Evolutionary conservation across 1,140 invertebrate genomes (phyloP).

Genomic region (Drosophila melanica): DNA sequence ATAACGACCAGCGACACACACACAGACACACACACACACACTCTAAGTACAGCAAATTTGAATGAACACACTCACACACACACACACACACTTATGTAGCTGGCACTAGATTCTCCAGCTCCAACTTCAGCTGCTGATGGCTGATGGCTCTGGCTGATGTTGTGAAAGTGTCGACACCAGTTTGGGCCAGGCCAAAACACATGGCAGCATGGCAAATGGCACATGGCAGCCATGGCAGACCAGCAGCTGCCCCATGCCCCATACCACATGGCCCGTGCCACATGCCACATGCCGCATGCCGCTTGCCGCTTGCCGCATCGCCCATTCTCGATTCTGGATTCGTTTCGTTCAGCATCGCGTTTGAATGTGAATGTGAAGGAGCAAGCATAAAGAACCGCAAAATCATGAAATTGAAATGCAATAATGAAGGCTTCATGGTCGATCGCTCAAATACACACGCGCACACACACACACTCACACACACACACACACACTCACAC

Average conservation of each 20-base stretch:
- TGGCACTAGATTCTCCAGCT: background rate
- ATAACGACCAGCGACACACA: constrained; percentile 70
- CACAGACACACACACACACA: constrained; percentile 19
- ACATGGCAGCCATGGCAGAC: constrained; percentile 34
- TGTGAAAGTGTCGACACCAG: constrained; percentile 78
- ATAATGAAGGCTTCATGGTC: constrained; percentile 82
- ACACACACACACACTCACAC: constrained; percentile 3
- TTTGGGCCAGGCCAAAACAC: constrained; percentile 69
- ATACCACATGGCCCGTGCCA: constrained; percentile 16
- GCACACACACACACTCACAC: constrained; percentile 21
- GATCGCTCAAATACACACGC: constrained; percentile 71
- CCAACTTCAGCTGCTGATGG: constrained; percentile 13
- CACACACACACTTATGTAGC: background rate
- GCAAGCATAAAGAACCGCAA: constrained; percentile 79
- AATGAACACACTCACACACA: constrained; percentile 43
- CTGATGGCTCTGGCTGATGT: constrained; percentile 45
- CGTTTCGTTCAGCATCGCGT: constrained; percentile 13
- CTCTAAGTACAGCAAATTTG: constrained; percentile 73
- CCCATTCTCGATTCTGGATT: constrained; percentile 16
- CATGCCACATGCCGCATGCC: constrained; percentile 25
- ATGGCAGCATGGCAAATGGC: constrained; percentile 50
- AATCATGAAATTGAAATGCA: constrained; percentile 82
- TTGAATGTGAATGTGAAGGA: constrained; percentile 49
- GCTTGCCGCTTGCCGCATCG: constrained; percentile 25
- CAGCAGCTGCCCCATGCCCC: constrained; percentile 33